Percentiles rank a stretch among this genome's conserved stretches.
Evolutionary conservation across 2,797 vertebrate species (phyloP).

Genomic region (Epinephelus awoara): DNA sequence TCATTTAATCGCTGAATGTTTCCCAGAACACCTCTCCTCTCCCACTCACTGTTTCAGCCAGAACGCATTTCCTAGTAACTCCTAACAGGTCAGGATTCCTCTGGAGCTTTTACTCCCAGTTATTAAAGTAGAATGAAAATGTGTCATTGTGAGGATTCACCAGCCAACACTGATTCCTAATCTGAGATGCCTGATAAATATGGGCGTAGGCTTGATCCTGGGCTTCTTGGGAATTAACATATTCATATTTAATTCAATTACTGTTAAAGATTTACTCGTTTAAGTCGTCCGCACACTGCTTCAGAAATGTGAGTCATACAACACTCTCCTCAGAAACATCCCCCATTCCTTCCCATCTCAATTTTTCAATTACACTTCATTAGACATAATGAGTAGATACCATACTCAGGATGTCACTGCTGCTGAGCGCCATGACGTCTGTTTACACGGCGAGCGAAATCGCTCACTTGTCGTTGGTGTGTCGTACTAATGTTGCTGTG

Average conservation of each 20-base stretch:
- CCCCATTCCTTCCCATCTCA: not conserved
- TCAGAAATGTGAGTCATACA: not conserved
- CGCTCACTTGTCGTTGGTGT: not conserved
- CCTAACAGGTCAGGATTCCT: too few species aligned
- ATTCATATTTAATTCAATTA: not conserved
- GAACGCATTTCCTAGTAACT: too few species aligned
- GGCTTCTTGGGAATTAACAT: not conserved
- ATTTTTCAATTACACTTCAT: conserved; percentile 8
- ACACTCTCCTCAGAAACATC: not conserved
- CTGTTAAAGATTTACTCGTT: not conserved
- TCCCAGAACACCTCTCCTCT: too few species aligned
- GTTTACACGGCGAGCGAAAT: not conserved
- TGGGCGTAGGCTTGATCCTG: not conserved
- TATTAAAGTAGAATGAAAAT: not conserved
- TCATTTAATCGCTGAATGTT: too few species aligned
- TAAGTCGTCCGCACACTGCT: not conserved
- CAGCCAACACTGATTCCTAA: not conserved
- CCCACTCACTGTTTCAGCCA: too few species aligned
- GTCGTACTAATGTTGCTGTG: conserved; percentile 45
- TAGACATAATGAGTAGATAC: conserved; percentile 21
- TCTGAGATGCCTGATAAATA: not conserved
- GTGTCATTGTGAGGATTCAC: not conserved
- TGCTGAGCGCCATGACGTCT: not conserved
- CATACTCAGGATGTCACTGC: not conserved
- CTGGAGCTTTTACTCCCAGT: not conserved